phyloP scores from a whole-genome alignment of 2,797 vertebrate genomes.

The Novumbra hubbsi region DNA sequence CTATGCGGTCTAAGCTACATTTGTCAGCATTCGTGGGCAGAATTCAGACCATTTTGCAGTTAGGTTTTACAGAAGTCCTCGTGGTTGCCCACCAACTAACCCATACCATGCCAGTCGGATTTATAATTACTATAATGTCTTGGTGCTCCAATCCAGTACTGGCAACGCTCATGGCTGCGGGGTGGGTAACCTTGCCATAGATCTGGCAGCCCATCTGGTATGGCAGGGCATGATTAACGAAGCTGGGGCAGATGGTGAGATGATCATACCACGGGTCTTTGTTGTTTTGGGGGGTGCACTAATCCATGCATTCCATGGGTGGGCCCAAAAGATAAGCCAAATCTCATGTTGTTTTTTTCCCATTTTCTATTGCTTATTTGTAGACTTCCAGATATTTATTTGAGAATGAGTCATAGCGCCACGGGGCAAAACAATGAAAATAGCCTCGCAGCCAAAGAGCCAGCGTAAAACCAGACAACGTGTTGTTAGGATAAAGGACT shows the following conservation, averaged over 20 bases:
- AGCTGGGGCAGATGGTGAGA: conserved; percentile 50
- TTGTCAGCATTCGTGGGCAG: neutral
- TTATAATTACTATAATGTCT: neutral
- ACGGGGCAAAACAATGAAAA: neutral
- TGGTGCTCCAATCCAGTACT: conserved; percentile 4
- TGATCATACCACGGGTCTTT: conserved; percentile 39
- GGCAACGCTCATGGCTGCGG: conserved; percentile 28
- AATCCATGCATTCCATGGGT: conserved; percentile 39
- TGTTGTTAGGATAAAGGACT: neutral
- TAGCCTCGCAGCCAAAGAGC: neutral
- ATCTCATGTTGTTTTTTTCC: conserved; percentile 27
- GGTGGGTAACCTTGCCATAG: conserved; percentile 46
- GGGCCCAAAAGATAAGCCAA: conserved; percentile 30
- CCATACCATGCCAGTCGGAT: neutral
- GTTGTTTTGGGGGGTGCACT: conserved; percentile 37
- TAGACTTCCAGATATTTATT: neutral
- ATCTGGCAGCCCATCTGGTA: conserved; percentile 64
- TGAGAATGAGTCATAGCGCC: neutral
- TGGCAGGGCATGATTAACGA: conserved; percentile 42
- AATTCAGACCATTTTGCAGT: too few species aligned
- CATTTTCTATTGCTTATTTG: neutral
- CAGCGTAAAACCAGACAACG: neutral
- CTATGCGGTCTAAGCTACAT: neutral
- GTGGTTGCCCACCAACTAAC: neutral
- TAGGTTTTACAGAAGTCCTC: neutral